Base-by-base conservation (phyloP, 2,888 invertebrate species). In the Cancer borealis region DNA sequence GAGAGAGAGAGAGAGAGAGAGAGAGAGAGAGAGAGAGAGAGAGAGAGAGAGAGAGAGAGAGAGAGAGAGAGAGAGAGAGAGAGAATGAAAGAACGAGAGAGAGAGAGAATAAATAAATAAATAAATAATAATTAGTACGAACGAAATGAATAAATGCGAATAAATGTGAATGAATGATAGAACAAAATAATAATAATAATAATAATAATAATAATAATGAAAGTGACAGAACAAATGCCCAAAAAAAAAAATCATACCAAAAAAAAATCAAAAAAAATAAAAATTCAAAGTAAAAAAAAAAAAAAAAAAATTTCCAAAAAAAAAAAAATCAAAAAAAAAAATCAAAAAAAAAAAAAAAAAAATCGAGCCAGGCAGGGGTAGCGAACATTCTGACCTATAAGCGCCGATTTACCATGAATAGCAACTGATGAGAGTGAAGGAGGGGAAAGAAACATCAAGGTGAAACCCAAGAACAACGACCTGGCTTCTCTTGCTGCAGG, bases 401-500 rank as follows among this genome's bases (percentile, higher is more conserved):
- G 17, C 1, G 14, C 10, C 14, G 14, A 12, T 54, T 3, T 54
- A 17, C 54, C 17, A 54, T 12, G 14, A 54, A 54, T 54, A 54
- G 3, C 17, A 54, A 17, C 54, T 12, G 17, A 17, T 54, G 54
- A 54, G 79, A 79, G 30, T 30, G 79, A 3, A 30, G 30, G 12
- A 4, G 30, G 4, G 12, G 79, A 79, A 8, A 79, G 12, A 2
- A 5, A 10, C 8, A 79, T 3, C 5, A 12, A 30, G 79, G 2
- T 12, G 10, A 12, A 12, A 12, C 30, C 10, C 79, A 30, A 79
- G 30, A 26, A 21, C 90, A 49, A 3, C 30, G 49, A 47, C 54
- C 14, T 30, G 49, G 79, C 4, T 60, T 88, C 26, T 30, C 30
- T 79, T 39, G 12, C 96, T 96, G 45, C 96, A 98, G 98, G 98